phyloP scores from a whole-genome alignment of 2,888 invertebrate species.

The Agrenia bidenticulata region DNA sequence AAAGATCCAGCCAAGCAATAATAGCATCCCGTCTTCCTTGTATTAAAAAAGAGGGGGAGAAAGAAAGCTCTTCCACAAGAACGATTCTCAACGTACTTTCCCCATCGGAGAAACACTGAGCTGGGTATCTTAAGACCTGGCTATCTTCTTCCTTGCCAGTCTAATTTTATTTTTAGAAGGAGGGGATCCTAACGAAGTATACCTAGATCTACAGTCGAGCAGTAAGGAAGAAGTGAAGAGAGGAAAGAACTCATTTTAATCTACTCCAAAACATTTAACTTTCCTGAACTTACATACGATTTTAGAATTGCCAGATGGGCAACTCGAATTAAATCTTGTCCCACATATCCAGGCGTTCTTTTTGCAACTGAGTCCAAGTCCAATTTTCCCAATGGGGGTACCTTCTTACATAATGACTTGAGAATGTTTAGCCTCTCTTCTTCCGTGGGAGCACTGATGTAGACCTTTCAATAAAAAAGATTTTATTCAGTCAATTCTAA shows the following conservation, averaged over 20 bases:
- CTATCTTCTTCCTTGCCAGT: slow-evolving; percentile 1
- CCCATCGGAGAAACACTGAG: background rate
- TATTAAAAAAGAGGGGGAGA: background rate
- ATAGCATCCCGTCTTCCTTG: no score
- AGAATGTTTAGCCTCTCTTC: slow-evolving; percentile 58
- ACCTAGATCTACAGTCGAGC: background rate
- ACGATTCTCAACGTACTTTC: background rate
- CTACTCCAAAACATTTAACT: slow-evolving; percentile 14
- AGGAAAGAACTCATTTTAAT: slow-evolving; percentile 1
- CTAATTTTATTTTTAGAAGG: slow-evolving; percentile 6
- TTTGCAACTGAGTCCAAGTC: slow-evolving; percentile 55
- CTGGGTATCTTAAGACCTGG: background rate
- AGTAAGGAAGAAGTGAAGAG: background rate
- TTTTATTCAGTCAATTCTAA: slow-evolving; percentile 29
- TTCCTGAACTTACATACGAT: slow-evolving; percentile 31
- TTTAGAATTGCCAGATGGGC: slow-evolving; percentile 56
- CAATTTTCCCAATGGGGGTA: slow-evolving; percentile 25
- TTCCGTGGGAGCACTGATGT: slow-evolving; percentile 59
- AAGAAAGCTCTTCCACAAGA: slow-evolving; percentile 9
- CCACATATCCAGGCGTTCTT: slow-evolving; percentile 63
- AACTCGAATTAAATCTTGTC: slow-evolving; percentile 61
- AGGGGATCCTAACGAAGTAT: background rate
- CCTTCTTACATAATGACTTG: slow-evolving; percentile 51
- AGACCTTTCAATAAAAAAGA: slow-evolving; percentile 55
- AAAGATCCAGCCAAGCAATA: background rate